These are phyloP conservation scores for Clarias batrachus DNA, from an alignment of 2,113 vertebrate genomes.

Conservation along the genomic window DNA sequence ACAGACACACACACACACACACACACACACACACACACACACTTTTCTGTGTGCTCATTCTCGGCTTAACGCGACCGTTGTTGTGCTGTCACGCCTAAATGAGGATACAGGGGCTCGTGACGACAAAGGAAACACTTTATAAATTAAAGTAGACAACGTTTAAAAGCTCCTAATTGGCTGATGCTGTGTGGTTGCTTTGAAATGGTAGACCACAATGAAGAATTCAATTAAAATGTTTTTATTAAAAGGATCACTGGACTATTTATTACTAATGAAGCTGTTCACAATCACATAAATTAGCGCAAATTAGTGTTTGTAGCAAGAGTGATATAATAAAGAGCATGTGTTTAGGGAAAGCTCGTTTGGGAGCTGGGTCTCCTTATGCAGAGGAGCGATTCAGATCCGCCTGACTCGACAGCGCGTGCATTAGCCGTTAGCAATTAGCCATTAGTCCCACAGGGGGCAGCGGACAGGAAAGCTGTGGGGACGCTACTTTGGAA, in stretches of 20 bases:
- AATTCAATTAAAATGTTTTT: slow-evolving; percentile 49
- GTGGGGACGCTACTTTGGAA: slow-evolving; percentile 17
- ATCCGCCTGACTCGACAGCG: slow-evolving; percentile 9
- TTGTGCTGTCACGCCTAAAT: slow-evolving; percentile 73
- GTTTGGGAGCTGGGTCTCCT: slow-evolving; percentile 17
- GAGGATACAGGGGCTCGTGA: slow-evolving; percentile 60
- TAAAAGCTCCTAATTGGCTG: slow-evolving; percentile 48
- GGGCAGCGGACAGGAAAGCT: slow-evolving; percentile 16
- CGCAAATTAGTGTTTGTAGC: slow-evolving; percentile 42
- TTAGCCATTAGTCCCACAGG: slow-evolving; percentile 33
- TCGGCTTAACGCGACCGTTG: slow-evolving; percentile 47
- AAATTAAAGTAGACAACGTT: slow-evolving; percentile 39
- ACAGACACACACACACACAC: background rate
- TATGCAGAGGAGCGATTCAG: slow-evolving; percentile 1
- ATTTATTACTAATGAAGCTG: slow-evolving; percentile 48
- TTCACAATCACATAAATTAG: slow-evolving; percentile 43
- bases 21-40: slow-evolving; percentile 11
- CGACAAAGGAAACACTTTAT: slow-evolving; percentile 73
- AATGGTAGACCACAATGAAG: slow-evolving; percentile 37
- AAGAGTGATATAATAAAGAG: slow-evolving; percentile 28
- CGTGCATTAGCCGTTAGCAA: slow-evolving; percentile 37
- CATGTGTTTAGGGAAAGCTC: slow-evolving; percentile 29
- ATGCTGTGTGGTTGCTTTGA: slow-evolving; percentile 37
- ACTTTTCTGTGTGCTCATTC: slow-evolving; percentile 27
- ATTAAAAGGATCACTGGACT: slow-evolving; percentile 42